Evolutionary conservation across 1,140 invertebrate genomes (phyloP), one percentile per base, ranked within the genome.

Genomic region (Drosophila pallidifrons): DNA sequence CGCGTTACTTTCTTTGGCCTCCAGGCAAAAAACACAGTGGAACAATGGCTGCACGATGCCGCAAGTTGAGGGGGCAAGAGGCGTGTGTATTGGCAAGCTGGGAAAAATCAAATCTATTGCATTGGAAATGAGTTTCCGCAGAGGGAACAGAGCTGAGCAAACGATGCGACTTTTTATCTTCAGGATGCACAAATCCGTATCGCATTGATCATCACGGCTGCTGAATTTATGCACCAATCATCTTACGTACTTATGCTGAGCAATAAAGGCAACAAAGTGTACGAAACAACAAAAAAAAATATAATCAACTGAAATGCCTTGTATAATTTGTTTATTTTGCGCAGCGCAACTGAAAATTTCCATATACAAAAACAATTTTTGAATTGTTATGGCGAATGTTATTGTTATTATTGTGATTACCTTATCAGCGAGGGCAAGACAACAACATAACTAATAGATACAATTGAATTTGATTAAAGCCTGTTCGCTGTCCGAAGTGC

Each of bases 291-390:
- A 69, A 75, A 75, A 68, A 49, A 38, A 7, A 10, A 41, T 7
- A 52, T 79, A 75, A 82, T 74, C 52, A 64, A 76, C 55, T 43
- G 3, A 25, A 49, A 55, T 41, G 6, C n/a, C 35, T 60, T 60
- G 25, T 16, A 32, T 70, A 61, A 63, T 63, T 54, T 52, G 11
- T 51, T 51, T 60, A 25, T 59, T 67, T 54, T 13, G 10, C 28
- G 13, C 35, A 3, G 80, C 75, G 79, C 79, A 70, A 55, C 70
- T 57, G 13, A 30, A 64, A 81, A 81, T 78, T 71, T 75, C 61
- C 75, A 78, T 86, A 68, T 49, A 75, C 74, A 75, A 86, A 68
- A 46, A 78, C 68, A 75, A 86, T 71, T 81, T 79, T 77, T 83
- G 65, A 85, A 32, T 51, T 38, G 47, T 69, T 64, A n/a, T 67